Base-by-base conservation (phyloP, 2,797 vertebrate genomes). In the Threskiornis aethiopicus region DNA sequence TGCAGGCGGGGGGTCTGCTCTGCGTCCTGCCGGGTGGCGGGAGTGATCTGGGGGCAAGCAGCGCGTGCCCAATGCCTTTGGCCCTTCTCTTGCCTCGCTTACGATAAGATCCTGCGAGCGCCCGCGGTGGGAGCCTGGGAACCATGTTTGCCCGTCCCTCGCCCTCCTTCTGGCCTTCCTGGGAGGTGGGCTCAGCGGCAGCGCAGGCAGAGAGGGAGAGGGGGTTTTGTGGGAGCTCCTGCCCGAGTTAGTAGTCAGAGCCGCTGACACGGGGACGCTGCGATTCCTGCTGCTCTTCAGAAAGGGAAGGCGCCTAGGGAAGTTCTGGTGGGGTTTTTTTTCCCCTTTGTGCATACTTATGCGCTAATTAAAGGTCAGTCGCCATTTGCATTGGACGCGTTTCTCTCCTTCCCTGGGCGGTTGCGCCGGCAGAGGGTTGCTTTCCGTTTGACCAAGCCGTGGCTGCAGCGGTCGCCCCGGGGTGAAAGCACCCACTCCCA, bases 361-460 rank as follows among this genome's bases (percentile, higher is more conserved):
- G 80, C 70, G 0, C 83, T 95, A 83, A 93, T 91, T 94, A 96
- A 96, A 97, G 96, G 96, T 96, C 96, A 95, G 54, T 81, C 18
- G 1, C 72, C 51, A 57, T 91, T 78, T 86, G 62, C 65, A 69
- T 95, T 67, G 72, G 11, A 24, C 0, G 2, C 5, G 0, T 86
- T 85, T 42, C 65, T 57, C 51, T 81, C 65, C 82, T 46, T 89
- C 75, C 66, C 59, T 76, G 84, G 79, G 91, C 19, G 2, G 80
- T 46, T 75, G 47, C 29, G 1, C 46, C 11, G 25, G 78, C 89
- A 51, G 61, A 91, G 83, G 25, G 54, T 28, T 84, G 75, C 46
- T 95, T 83, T 82, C 89, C 75, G 1, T 87, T 12, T 83, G 84
- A 88, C 78, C 67, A 70, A 79, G 84, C 82, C 1, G 0, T 24